A percentile compares a stretch with the other conserved stretches of the same genome.
These are phyloP conservation scores for Orientallactaga bullata DNA, from an alignment of 2,113 vertebrate genomes.

Conservation along the genomic window DNA sequence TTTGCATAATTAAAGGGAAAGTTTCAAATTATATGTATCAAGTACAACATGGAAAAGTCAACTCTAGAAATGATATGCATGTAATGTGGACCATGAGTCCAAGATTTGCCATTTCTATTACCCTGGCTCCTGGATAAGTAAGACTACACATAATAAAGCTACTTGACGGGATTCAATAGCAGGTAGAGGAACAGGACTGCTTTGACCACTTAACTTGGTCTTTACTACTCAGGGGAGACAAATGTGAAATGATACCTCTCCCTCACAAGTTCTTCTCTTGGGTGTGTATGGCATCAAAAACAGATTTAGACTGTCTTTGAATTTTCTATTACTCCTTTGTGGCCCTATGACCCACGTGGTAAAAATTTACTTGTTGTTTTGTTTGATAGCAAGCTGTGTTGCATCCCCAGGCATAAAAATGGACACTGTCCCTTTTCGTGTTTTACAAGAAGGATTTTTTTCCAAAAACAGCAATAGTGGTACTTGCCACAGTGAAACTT, in stretches of 20 bases:
- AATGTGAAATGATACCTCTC: not conserved
- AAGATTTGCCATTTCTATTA: slow-evolving; percentile 55
- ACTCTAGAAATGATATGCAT: not conserved
- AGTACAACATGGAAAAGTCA: slow-evolving; percentile 27
- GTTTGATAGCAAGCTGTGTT: slow-evolving; percentile 32
- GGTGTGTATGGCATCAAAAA: slow-evolving; percentile 54
- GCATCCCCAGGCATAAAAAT: slow-evolving; percentile 64
- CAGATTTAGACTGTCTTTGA: slow-evolving; percentile 57
- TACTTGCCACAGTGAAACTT: slow-evolving; percentile 83
- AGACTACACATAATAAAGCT: slow-evolving; percentile 62
- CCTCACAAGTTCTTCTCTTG: not conserved
- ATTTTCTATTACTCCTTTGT: slow-evolving; percentile 49
- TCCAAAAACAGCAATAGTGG: slow-evolving; percentile 62
- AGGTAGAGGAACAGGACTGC: not conserved
- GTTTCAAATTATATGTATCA: slow-evolving; percentile 44
- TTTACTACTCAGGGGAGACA: not conserved
- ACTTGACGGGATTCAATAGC: slow-evolving; percentile 50
- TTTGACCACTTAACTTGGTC: slow-evolving; percentile 9
- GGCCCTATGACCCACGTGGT: slow-evolving; percentile 48
- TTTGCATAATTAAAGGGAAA: slow-evolving; percentile 54
- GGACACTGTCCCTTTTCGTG: slow-evolving; percentile 46
- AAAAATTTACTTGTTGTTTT: slow-evolving; percentile 49
- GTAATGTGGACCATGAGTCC: not conserved
- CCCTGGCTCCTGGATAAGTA: slow-evolving; percentile 47
- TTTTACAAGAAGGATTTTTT: slow-evolving; percentile 69